Evolutionary conservation across 2,797 vertebrate genomes (phyloP).

Genomic region (Lepus townsendii): DNA sequence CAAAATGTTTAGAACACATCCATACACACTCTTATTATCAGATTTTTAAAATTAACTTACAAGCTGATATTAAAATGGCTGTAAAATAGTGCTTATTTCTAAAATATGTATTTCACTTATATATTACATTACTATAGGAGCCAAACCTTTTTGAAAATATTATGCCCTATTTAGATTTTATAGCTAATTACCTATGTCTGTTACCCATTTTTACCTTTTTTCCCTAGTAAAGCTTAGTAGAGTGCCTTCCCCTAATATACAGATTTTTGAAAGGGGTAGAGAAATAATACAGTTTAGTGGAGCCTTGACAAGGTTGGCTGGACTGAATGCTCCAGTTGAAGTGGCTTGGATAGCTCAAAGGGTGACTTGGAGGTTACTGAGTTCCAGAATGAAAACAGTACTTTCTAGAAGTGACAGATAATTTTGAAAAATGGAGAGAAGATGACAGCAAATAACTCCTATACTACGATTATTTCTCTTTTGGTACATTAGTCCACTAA

Average conservation of each 20-base stretch:
- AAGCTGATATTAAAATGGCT: background rate
- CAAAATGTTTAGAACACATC: background rate
- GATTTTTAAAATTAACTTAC: background rate
- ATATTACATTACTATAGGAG: background rate
- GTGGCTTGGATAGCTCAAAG: background rate
- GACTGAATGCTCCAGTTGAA: background rate
- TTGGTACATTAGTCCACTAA: background rate
- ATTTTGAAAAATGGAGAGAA: background rate
- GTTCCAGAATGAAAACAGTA: background rate
- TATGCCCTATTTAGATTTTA: background rate
- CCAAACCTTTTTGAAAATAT: background rate
- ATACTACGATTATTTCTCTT: background rate
- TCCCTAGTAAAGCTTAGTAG: too few relatives aligned
- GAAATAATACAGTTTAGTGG: background rate
- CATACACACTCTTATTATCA: background rate
- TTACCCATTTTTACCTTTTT: background rate
- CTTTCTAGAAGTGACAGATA: background rate
- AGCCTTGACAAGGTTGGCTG: background rate
- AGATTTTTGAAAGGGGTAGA: background rate
- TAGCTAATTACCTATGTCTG: background rate
- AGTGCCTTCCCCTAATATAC: too few relatives aligned
- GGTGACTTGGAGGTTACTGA: background rate
- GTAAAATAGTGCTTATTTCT: background rate
- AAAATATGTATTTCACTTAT: background rate
- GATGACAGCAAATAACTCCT: background rate